Conservation (phyloP, 2,888 invertebrate species). For the Choreutis nemorana region DNA sequence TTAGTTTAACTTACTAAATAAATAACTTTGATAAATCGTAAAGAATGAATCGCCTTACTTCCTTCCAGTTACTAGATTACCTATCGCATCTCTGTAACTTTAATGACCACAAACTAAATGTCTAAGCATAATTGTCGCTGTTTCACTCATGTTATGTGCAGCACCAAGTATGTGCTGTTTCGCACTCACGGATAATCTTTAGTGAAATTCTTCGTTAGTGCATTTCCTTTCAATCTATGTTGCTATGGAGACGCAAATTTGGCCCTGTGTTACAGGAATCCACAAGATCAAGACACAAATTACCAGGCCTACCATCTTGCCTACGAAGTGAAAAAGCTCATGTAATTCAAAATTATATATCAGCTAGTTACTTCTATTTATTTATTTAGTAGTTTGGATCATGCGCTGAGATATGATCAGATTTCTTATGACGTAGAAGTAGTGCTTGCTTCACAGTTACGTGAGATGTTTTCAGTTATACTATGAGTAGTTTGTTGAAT, state of each 20-base stretch:
- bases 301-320: conserved; percentile 99
- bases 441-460: conserved; percentile 30
- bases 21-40: too few species aligned
- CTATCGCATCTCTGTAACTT: too few species aligned
- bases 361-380: conserved; percentile 47
- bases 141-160: too few species aligned
- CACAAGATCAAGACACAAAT: conserved; percentile 87
- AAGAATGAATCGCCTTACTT: too few species aligned
- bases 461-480: conserved; percentile 3
- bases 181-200: too few species aligned
- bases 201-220: too few species aligned
- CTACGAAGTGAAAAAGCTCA: conserved; percentile 99
- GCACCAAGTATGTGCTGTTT: too few species aligned
- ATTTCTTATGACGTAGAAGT: conserved; percentile 19
- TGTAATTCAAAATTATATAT: conserved; percentile 77
- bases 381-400: conserved; percentile 11
- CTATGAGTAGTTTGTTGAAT: too few species aligned
- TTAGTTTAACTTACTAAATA: too few species aligned
- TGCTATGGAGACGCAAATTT: conserved; percentile 55
- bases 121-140: too few species aligned
- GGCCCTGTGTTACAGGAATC: conserved; percentile 85
- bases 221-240: not conserved
- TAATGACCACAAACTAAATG: too few species aligned
- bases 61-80: too few species aligned
- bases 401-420: conserved; percentile 6